Evolutionary conservation across 2,797 vertebrate species (phyloP), one percentile per base, ranked within the genome.

Genomic region (Eutrigla gurnardus): DNA sequence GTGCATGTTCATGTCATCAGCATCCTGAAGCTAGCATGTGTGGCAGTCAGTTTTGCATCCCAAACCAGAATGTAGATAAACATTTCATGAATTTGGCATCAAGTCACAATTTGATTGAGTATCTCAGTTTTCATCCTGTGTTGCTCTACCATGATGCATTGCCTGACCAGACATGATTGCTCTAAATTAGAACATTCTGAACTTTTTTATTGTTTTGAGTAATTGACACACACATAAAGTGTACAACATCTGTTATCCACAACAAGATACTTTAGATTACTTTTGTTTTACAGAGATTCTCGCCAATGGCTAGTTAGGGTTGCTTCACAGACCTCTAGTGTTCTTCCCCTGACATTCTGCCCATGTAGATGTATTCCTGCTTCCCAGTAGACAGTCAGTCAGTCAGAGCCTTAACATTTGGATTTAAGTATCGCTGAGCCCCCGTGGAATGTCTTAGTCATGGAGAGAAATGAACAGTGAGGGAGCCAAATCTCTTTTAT

Each of bases 401-500:
- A 75, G 66, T 49, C 57, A 72, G 39, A 58, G 69, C 52, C 6
- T 64, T 71, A 55, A 81, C 43, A 73, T 77, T 70, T 70, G 36
- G 54, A 72, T 45, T 49, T n/a, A 73, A 73, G 14, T 55, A 65
- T 78, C n/a, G 0, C 59, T 66, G 49, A 70, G 46, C 49, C 46
- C 40, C 43, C 2, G 4, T 59, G 72, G 77, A 86, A 84, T 78
- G 67, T 81, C 65, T 74, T 79, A 49, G 43, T 75, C 70, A 70
- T 70, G 8, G 2, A 55, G 55, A 55, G 57, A 73, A 72, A 63
- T 73, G 37, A 85, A 75, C n/a, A 76, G 67, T 46, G 49, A 69
- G 54, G 52, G 73, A 75, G 65, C 52, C 37, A 17, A 77, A 65
- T 80, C 46, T 68, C 14, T 47, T 3, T 70, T 47, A 7, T 62